Evolutionary conservation across 2,888 invertebrate species (phyloP), one percentile per base, ranked within the genome.

Genomic region (Lepidonotus clava): DNA sequence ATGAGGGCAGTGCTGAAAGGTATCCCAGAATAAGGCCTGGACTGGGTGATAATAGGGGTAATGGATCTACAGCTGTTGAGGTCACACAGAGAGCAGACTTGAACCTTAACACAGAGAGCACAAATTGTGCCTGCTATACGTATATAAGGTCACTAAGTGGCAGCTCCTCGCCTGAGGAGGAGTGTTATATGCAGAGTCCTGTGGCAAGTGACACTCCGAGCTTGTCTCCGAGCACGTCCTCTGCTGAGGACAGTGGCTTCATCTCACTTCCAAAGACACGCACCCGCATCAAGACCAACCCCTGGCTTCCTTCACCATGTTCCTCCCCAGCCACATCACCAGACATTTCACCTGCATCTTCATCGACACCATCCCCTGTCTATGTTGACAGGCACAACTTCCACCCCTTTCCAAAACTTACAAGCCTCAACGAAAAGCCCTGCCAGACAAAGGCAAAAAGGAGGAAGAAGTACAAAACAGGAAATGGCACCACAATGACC

Each of bases 241-340:
- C 84, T 6, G n/a, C 38, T 32, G 76, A 46, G 40, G 88, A 88
- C 46, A 56, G 41, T 56, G 76, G 77, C n/a, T 86, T 61, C 53
- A 88, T 85, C 67, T 87, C 88, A 24, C 46, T 88, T 8, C 86
- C 86, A 1, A 51, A 67, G 24, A 77, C 88, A 6, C 77, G 88
- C 4, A 86, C 83, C 6, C 77, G 86, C 11, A 88, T 88, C 34
- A 83, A 76, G 53, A 88, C 88, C 77, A 88, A 88, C 56, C 88
- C 88, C 28, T 88, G 88, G 88, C 71, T 88, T 21, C 84, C 86
- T 5, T 88, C 88, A 8, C 88, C 86, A 2, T 53, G 53, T 21
- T 38, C 84, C 0, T 80, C 86, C 5, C 86, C 86, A 11, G 24
- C 61, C 14, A 40, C 83, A 5, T 86, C 88, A 38, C 86, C 85